Base-by-base conservation (phyloP, 35 echinoderm and acorn worm genomes). In the Anneissia japonica region DNA sequence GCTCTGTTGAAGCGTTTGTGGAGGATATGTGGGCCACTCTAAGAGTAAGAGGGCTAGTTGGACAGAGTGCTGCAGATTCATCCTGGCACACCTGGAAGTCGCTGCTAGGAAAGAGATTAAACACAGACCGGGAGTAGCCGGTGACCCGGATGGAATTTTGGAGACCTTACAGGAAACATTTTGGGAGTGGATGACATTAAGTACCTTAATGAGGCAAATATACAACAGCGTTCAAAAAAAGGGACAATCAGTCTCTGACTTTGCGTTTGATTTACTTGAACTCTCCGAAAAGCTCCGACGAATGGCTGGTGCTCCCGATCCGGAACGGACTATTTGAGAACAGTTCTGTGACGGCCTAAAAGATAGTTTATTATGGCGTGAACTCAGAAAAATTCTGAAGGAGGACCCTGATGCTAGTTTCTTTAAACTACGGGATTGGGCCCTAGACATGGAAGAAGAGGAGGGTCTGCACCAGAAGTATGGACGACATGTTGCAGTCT, bases 51-150 rank as follows among this genome's bases (percentile, higher is more conserved):
- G 86, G 81, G 39, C 37, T 91, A 21, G 35, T 37, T 19, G 84
- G 36, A 31, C 38, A 39, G 0, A 74, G 74, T 46, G 55, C 88
- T 0, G 40, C 76, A 4, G 79, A 86, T n/a, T 86, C 32, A 56
- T 91, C 17, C 30, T 91, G 0, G 75, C 89, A 32, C 77, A 86
- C 30, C 36, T 91, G 30, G 89, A 86, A 64, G 89, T 83, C 12
- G n/a, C 75, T 82, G 89, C 89, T 38, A 1, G 89, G 29, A 84
- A 82, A 38, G 89, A 86, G 73, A 45, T 91, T 30, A 64, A 74
- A 46, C 89, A 91, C 46, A 46, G 89, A 13, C 83, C 83, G 35
- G 17, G n/a, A 38, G 55, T 21, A 21, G 34, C 41, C 17, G 46
- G 37, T 23, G 83, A 91, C 73, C 34, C 83, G 30, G 73, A 81